These are phyloP conservation scores for Cuculus canorus DNA, from an alignment of 2,797 vertebrate genomes.

Conservation along the genomic window DNA sequence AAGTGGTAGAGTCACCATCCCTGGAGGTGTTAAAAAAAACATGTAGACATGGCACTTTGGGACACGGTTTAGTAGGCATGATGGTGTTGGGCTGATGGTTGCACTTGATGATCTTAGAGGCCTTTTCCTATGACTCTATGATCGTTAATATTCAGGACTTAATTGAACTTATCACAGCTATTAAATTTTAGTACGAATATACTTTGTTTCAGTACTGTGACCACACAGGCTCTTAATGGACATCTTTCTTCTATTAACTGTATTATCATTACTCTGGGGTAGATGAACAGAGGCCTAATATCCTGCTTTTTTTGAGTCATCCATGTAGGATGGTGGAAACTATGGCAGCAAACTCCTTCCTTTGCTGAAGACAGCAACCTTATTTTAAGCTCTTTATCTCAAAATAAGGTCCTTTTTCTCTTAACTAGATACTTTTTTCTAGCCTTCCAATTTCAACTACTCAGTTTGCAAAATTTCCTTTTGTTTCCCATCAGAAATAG, in stretches of 20 bases:
- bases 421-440: neutral
- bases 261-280: neutral
- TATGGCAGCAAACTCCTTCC: neutral
- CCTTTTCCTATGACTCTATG: too few species aligned
- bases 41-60: too few species aligned
- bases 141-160: neutral
- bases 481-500: neutral
- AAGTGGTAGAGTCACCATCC: too few species aligned
- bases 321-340: neutral
- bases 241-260: neutral
- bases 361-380: neutral
- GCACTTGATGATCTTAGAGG: too few species aligned
- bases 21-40: too few species aligned
- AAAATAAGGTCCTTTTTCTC: neutral
- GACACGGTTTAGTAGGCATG: too few species aligned
- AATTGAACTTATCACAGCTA: neutral
- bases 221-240: neutral
- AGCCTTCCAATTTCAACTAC: neutral
- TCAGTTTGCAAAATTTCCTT: neutral
- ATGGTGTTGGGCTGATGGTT: too few species aligned
- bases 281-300: neutral
- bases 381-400: neutral
- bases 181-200: neutral
- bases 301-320: neutral
- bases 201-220: neutral